Evolutionary conservation across 2,888 invertebrate genomes (phyloP).

Genomic region (Limulus polyphemus): DNA sequence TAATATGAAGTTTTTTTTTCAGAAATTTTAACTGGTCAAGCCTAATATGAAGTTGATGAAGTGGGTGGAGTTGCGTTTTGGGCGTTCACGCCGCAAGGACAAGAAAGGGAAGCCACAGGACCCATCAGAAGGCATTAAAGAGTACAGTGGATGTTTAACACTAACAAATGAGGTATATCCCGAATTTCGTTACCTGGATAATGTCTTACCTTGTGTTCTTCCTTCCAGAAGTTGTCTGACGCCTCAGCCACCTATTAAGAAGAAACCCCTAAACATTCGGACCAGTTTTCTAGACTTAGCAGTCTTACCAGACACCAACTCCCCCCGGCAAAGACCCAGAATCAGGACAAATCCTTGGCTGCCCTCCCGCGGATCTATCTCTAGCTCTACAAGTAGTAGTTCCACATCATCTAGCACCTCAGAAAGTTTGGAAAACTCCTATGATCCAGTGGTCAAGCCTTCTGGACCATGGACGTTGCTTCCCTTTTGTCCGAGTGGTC

Average conservation of each 20-base stretch:
- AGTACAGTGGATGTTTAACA: too few relatives aligned
- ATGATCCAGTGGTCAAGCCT: background rate
- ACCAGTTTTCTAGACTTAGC: background rate
- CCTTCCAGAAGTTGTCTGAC: too few relatives aligned
- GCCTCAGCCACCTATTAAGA: too few relatives aligned
- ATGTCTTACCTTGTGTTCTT: too few relatives aligned
- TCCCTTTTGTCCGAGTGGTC: background rate
- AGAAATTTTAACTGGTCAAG: too few relatives aligned
- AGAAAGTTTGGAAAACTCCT: slow-evolving; percentile 4
- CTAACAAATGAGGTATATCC: too few relatives aligned
- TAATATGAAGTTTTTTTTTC: too few relatives aligned
- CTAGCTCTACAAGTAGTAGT: slow-evolving; percentile 6
- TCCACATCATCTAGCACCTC: slow-evolving; percentile 15
- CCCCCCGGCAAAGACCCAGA: background rate
- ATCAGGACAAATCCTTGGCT: background rate
- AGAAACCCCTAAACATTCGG: too few relatives aligned
- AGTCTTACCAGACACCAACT: background rate
- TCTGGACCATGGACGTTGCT: background rate
- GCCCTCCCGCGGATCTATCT: slow-evolving; percentile 4
- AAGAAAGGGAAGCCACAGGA: slow-evolving; percentile 7
- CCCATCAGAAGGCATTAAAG: too few relatives aligned
- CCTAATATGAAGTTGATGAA: slow-evolving; percentile 20
- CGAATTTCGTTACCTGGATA: too few relatives aligned
- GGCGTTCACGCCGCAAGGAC: slow-evolving; percentile 16
- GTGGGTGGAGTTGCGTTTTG: slow-evolving; percentile 24